Base-by-base conservation (phyloP, 2,113 vertebrate species). In the Kryptolebias marmoratus region DNA sequence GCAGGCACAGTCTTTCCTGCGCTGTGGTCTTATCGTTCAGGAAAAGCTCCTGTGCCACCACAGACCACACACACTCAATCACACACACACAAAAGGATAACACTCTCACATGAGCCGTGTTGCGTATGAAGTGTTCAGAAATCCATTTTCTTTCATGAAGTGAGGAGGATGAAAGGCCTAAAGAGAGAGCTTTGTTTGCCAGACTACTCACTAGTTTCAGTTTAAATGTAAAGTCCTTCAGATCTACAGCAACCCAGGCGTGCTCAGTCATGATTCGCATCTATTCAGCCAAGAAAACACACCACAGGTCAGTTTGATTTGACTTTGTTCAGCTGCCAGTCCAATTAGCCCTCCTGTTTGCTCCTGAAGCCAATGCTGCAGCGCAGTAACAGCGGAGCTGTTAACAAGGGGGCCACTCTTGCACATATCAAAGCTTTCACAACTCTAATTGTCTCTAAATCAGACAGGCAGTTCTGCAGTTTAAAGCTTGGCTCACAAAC, bases 11-110 rank as follows among this genome's bases (percentile, higher is more conserved):
- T 64, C 76, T 78, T 79, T 77, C 81, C 71, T 48, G 70, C 81
- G 81, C 73, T 59, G 11, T 32, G 27, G 68, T 64, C 70, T 87
- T 82, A 86, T 88, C 80, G 44, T 64, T 83, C 74, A 83, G 53
- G 82, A 68, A 71, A 81, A 64, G 36, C 79, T 73, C 22, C 0
- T 49, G 60, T 65, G 48, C 42, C 2, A 85, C 81, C 63, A 48
- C 80, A 84, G 52, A 61, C 52, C 64, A 15, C 81, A 78, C 73
- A 70, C 32, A 72, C n/a, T 49, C 66, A 45, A 16, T 63, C 16
- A 47, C 3, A 55, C 55, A 58, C 32, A 9, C 59, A 16, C 32
- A 64, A 64, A 3, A 30, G 42, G 36, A 44, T 50, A 47, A 66
- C 76, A 48, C 31, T n/a, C 5, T 10, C 39, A 8, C 39, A 42